phyloP scores from a whole-genome alignment of 2,888 invertebrate species.

The Scelioninae gen. 1 region DNA sequence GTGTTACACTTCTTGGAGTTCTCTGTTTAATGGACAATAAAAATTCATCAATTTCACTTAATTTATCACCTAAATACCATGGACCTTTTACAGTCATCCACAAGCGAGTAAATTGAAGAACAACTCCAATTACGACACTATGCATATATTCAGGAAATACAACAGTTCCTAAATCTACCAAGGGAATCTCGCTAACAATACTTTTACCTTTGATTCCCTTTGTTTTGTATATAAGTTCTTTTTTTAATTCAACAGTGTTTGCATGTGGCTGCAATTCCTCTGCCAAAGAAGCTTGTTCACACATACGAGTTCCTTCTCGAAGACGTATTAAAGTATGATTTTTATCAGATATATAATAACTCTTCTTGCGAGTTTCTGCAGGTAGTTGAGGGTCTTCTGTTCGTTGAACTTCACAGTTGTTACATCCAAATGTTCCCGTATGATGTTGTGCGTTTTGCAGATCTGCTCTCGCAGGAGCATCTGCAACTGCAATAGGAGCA shows the following conservation, averaged over 20 bases:
- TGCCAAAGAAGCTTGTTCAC: conserved; percentile 13
- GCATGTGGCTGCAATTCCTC: conserved; percentile 15
- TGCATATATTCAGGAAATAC: conserved; percentile 44
- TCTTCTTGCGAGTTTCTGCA: conserved; percentile 7
- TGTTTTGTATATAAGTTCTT: neutral
- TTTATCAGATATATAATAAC: conserved; percentile 30
- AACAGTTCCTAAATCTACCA: conserved; percentile 19
- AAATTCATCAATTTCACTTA: conserved; percentile 17
- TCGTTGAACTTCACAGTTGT: conserved; percentile 37
- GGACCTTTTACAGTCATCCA: conserved; percentile 33
- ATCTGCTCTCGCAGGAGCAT: conserved; percentile 51
- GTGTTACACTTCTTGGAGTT: conserved; percentile 24
- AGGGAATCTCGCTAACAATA: conserved; percentile 29
- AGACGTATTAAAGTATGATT: conserved; percentile 14
- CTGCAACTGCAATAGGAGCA: conserved; percentile 37
- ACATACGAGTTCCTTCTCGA: conserved; percentile 23
- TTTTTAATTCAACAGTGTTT: conserved; percentile 8
- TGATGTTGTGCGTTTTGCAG: conserved; percentile 44
- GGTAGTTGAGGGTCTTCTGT: conserved; percentile 3
- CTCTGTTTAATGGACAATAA: conserved; percentile 32
- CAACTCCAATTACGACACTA: conserved; percentile 16
- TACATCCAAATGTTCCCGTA: conserved; percentile 22
- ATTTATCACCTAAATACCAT: conserved; percentile 34
- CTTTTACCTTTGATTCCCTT: conserved; percentile 32
- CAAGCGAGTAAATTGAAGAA: conserved; percentile 6